phyloP scores from a whole-genome alignment of 1,140 invertebrate genomes.

The Aleiodes sp. region DNA sequence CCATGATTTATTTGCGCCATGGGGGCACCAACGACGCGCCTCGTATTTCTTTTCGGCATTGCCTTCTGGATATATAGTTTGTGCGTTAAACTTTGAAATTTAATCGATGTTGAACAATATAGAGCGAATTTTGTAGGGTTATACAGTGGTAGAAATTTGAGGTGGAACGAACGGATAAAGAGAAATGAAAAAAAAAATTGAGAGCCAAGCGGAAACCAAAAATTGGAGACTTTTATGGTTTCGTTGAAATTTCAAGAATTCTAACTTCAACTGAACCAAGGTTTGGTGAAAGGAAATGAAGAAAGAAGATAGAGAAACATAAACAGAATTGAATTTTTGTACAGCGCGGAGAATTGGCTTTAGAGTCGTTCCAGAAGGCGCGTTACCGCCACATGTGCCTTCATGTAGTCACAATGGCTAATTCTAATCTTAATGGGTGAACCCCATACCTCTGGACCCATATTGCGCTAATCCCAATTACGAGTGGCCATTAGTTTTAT shows the following conservation, averaged over 20 bases:
- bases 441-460: conserved; percentile 30
- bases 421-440: conserved; percentile 53
- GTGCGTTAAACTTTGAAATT: conserved; percentile 47
- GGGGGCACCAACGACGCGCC: conserved; percentile 35
- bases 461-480: conserved; percentile 61
- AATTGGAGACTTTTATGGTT: not conserved
- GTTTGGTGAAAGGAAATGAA: not conserved
- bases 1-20: conserved; percentile 48
- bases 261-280: not conserved
- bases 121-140: not conserved
- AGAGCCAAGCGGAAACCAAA: not conserved
- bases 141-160: conserved; percentile 22
- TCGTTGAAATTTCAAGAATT: not conserved
- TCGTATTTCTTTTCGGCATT: conserved; percentile 35
- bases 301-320: not conserved
- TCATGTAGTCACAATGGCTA: conserved; percentile 42
- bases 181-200: conserved; percentile 14
- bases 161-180: conserved; percentile 11
- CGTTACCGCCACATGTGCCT: conserved; percentile 43
- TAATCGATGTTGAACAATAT: conserved; percentile 47
- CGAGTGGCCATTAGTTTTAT: conserved; percentile 62
- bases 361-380: conserved; percentile 4
- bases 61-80: not conserved
- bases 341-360: conserved; percentile 27
- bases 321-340: not conserved